phyloP scores from a whole-genome alignment of 1,140 invertebrate genomes.

The Acromyrmex charruanus region DNA sequence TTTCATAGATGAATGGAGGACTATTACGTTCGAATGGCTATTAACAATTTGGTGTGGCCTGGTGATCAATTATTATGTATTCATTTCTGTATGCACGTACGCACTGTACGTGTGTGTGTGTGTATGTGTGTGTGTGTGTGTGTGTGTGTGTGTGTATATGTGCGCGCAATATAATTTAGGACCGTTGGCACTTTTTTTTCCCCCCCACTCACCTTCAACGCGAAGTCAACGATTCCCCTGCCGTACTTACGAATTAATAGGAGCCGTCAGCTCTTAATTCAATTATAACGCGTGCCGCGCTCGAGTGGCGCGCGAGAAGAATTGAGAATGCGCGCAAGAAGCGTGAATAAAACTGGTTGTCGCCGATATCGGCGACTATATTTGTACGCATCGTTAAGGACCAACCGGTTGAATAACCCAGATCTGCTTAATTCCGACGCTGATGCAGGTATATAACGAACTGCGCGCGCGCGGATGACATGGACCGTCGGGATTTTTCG shows the following conservation, averaged over 20 bases:
- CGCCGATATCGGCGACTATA: conserved; percentile 19
- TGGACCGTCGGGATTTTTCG: conserved; percentile 16
- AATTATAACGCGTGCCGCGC: not conserved
- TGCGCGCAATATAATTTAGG: not conserved
- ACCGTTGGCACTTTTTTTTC: not conserved
- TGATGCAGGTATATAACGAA: too few relatives aligned
- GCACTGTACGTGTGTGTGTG: not conserved
- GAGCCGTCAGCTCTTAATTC: conserved; percentile 26
- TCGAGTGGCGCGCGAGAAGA: not conserved
- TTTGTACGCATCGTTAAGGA: conserved; percentile 21
- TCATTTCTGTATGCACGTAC: not conserved
- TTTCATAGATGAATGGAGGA: conserved; percentile 63
- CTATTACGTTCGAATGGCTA: conserved; percentile 54
- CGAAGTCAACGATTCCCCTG: conserved; percentile 23
- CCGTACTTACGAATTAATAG: conserved; percentile 38
- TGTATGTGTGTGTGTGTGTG: not conserved
- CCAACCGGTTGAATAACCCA: conserved; percentile 30
- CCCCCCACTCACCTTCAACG: not conserved
- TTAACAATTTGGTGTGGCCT: conserved; percentile 56
- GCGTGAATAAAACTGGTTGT: conserved; percentile 39
- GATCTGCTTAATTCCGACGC: conserved; percentile 36
- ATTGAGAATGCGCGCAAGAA: not conserved
- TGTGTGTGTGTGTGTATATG: not conserved
- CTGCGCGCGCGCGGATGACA: not conserved
- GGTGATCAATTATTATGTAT: conserved; percentile 53